Evolutionary conservation across 2,797 vertebrate species (phyloP).

Genomic region (Darevskia nairensis): DNA sequence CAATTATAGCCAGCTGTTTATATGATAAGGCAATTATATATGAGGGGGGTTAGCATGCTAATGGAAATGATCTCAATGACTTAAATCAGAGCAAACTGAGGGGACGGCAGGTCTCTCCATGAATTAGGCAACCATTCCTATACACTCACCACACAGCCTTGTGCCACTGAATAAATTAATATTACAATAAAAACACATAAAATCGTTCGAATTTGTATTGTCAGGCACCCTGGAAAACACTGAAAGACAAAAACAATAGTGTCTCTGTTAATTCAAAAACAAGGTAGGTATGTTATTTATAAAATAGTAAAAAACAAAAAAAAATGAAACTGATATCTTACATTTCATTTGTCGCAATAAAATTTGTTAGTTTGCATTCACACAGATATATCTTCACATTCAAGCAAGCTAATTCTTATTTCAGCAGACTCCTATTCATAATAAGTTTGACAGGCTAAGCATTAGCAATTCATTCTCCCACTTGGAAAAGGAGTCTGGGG

Average conservation of each 20-base stretch:
- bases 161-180: conserved; percentile 95
- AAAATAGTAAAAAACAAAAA: neutral
- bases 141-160: conserved; percentile 94
- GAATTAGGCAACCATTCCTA: neutral
- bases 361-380: neutral
- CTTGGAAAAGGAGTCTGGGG: neutral
- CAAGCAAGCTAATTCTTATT: conserved; percentile 32
- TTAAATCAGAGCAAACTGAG: neutral
- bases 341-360: neutral
- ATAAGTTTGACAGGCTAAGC: conserved; percentile 17
- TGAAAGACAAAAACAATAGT: conserved; percentile 60
- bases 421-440: conserved; percentile 16
- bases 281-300: neutral
- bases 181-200: conserved; percentile 94
- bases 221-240: conserved; percentile 99
- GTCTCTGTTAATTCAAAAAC: neutral
- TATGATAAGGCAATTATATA: neutral
- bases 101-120: neutral
- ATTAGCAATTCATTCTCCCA: neutral
- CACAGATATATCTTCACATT: neutral
- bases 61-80: neutral
- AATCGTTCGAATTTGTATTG: conserved; percentile 95
- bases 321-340: neutral
- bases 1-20: neutral
- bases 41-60: neutral